Evolutionary conservation across 92 coral and sea anemone genomes (phyloP).

Genomic region (Scolanthus callimorphus): DNA sequence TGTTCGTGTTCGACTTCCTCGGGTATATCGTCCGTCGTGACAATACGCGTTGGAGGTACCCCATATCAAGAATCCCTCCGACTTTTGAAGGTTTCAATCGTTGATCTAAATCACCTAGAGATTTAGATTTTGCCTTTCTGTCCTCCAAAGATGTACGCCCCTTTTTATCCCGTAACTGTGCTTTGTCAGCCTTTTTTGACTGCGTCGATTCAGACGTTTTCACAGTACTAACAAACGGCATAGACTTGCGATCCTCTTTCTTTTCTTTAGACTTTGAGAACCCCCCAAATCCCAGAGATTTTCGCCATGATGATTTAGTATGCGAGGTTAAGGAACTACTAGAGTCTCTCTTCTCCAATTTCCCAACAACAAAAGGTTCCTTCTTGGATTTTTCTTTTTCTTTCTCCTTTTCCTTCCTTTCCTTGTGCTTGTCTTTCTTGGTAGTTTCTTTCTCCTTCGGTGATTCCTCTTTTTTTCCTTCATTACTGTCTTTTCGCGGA

Average conservation of each 20-base stretch:
- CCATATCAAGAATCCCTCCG: conserved; percentile 48
- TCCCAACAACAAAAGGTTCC: conserved; percentile 18
- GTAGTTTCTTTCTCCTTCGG: no score
- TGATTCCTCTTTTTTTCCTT: no score
- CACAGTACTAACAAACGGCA: conserved; percentile 7
- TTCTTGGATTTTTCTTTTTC: conserved; percentile 21
- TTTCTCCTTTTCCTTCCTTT: neutral
- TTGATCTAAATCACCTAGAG: conserved; percentile 67
- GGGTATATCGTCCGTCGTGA: conserved; percentile 66
- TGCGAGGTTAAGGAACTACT: conserved; percentile 41
- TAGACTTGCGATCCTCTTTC: conserved; percentile 51
- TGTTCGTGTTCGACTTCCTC: conserved; percentile 10
- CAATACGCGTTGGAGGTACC: conserved; percentile 62
- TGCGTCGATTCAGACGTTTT: conserved; percentile 15
- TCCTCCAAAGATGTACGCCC: conserved; percentile 55
- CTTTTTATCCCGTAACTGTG: conserved; percentile 62
- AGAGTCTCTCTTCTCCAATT: conserved; percentile 63
- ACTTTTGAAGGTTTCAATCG: conserved; percentile 43
- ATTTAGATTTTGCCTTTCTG: conserved; percentile 54
- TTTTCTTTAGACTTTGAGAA: conserved; percentile 66
- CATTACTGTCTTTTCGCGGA: no score
- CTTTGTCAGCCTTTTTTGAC: conserved; percentile 31
- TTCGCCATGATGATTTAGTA: conserved; percentile 77
- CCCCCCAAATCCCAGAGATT: conserved; percentile 68
- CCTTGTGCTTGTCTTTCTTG: neutral